Conservation (phyloP, 1,140 invertebrate genomes). For the Berghia stephanieae region DNA sequence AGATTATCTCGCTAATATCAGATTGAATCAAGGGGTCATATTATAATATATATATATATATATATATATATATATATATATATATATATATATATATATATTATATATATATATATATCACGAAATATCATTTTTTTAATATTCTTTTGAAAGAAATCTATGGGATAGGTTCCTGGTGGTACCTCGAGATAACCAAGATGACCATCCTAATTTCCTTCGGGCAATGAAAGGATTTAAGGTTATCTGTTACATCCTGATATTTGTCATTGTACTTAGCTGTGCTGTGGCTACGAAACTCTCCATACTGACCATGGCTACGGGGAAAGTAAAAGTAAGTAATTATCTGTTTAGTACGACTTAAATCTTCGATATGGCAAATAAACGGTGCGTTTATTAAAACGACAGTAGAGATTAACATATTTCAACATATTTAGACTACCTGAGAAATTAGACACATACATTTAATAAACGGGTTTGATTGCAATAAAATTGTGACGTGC, state of each 20-base stretch:
- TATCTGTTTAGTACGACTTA: background rate
- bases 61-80: too few relatives aligned
- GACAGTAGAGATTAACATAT: background rate
- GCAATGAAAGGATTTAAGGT: slow-evolving; percentile 51
- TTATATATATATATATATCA: too few relatives aligned
- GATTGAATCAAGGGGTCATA: too few relatives aligned
- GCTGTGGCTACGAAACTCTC: slow-evolving; percentile 52
- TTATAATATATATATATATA: too few relatives aligned
- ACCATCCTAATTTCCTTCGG: slow-evolving; percentile 40
- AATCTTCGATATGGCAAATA: background rate
- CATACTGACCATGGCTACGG: slow-evolving; percentile 47
- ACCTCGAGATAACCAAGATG: slow-evolving; percentile 48
- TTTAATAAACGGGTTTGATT: background rate
- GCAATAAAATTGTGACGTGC: background rate
- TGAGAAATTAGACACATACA: background rate
- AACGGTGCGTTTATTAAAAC: too few relatives aligned
- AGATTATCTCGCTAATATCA: too few relatives aligned
- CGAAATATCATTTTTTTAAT: too few relatives aligned
- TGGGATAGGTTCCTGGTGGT: slow-evolving; percentile 59
- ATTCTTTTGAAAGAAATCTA: slow-evolving; percentile 38
- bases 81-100: too few relatives aligned
- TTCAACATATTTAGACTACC: background rate
- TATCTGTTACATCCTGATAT: slow-evolving; percentile 46
- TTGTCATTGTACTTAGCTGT: slow-evolving; percentile 45
- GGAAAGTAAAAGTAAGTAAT: slow-evolving; percentile 46